These are phyloP conservation scores for Nysson spinosus DNA, from an alignment of 2,888 invertebrate species.

Conservation along the genomic window DNA sequence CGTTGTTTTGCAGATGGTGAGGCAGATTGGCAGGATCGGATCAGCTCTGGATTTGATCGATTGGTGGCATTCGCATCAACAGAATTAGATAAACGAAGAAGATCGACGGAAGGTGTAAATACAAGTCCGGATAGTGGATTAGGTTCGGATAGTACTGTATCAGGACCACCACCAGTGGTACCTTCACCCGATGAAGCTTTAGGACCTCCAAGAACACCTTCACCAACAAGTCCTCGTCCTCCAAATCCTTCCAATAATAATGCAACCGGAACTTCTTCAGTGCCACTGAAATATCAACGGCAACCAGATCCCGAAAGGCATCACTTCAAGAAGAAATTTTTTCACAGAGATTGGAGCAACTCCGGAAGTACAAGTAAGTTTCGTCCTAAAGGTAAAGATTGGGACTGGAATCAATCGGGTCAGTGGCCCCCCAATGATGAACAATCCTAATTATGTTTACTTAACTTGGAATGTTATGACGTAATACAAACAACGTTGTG, in stretches of 20 bases:
- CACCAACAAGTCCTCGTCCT: constrained; percentile 79
- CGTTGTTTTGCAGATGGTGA: constrained; percentile 82
- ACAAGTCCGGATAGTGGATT: constrained; percentile 93
- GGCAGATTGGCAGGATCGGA: constrained; percentile 95
- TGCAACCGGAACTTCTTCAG: constrained; percentile 70
- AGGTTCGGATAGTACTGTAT: constrained; percentile 79
- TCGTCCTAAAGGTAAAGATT: constrained; percentile 86
- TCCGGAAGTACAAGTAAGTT: constrained; percentile 80
- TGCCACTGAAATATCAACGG: constrained; percentile 68
- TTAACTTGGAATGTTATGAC: not conserved
- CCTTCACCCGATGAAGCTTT: constrained; percentile 77
- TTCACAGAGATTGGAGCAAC: constrained; percentile 81
- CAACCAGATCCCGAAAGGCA: constrained; percentile 79
- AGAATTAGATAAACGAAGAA: constrained; percentile 91
- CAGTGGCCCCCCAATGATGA: constrained; percentile 75
- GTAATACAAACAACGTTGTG: not conserved
- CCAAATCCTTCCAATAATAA: constrained; percentile 77
- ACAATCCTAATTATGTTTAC: constrained; percentile 67
- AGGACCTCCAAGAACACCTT: constrained; percentile 80
- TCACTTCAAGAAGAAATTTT: constrained; percentile 92
- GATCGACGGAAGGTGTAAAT: constrained; percentile 90
- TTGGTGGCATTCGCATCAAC: constrained; percentile 95
- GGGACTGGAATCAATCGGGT: constrained; percentile 82
- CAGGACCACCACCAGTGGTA: constrained; percentile 71
- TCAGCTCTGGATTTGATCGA: constrained; percentile 95